A percentile compares a stretch with the other conserved stretches of the same genome.
Conservation (phyloP, 2,888 invertebrate genomes). For the Ophion costatus region DNA sequence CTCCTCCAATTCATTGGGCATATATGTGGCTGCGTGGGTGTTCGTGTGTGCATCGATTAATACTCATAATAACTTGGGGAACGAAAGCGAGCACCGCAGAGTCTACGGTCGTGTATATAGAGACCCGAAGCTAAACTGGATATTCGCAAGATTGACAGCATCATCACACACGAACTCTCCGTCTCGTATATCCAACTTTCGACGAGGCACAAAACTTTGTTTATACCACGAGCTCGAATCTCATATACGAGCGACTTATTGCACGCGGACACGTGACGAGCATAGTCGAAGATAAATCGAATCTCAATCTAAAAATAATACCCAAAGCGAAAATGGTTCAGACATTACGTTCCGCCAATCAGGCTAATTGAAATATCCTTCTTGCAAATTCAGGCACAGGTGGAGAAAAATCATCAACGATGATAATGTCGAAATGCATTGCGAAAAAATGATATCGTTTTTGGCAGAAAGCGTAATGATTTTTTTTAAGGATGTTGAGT, state of each 20-base stretch:
- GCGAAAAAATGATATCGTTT: neutral
- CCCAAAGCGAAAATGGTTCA: neutral
- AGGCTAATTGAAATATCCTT: neutral
- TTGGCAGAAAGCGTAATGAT: too few species aligned
- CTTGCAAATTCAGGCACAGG: neutral
- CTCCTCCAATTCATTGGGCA: too few species aligned
- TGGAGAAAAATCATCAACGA: neutral
- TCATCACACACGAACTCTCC: constrained; percentile 3
- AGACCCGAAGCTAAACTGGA: constrained; percentile 1
- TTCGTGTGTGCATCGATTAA: neutral
- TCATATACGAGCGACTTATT: constrained; percentile 11
- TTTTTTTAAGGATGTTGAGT: too few species aligned
- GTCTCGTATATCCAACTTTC: neutral
- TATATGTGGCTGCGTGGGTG: too few species aligned
- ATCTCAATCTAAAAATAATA: constrained; percentile 16
- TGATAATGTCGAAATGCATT: neutral
- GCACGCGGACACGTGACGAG: constrained; percentile 1
- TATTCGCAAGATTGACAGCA: constrained; percentile 28
- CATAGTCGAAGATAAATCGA: neutral
- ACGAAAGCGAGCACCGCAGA: neutral
- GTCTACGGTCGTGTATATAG: neutral
- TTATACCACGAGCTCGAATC: constrained; percentile 18
- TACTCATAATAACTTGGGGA: neutral
- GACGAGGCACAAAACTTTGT: constrained; percentile 8
- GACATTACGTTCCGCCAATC: neutral